Evolutionary conservation across 1,140 invertebrate genomes (phyloP), one percentile per base, ranked within the genome.

Genomic region (Neodiprion virginianus): DNA sequence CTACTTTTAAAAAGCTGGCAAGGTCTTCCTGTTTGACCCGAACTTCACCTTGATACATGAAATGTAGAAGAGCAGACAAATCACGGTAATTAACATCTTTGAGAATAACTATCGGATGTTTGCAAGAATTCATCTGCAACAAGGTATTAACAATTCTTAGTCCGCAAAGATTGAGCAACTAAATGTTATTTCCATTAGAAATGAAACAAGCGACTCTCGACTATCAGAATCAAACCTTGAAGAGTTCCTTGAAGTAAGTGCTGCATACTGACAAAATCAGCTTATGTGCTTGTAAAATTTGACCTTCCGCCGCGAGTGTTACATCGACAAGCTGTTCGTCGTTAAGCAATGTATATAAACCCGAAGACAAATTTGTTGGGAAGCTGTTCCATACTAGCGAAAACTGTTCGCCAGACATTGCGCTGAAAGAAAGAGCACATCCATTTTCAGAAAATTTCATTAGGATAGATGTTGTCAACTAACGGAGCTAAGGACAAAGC

Each of bases 1-100:
- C 95, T 81, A 94, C 94, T 90, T 94, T 95, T 81, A 96, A 92
- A 86, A 96, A 95, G 74, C 92, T 92, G 75, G 93, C 91, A 84
- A 96, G 90, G 80, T 95, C 94, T 84, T 95, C 94, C 89, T 96
- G 94, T 81, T 92, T 93, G 80, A 96, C 93, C 89, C 95, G 95
- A 71, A 96, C 94, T 90, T 96, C 94, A 78, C 95, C 95, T 89
- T 93, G 92, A 84, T 96, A 96, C 93, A 96, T 96, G 87, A 96
- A 96, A 83, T 94, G 93, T 80, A 96, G 90, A 80, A 96, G 90
- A 86, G 94, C 93, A 87, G 92, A 92, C 80, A 96, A 87, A 77
- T 95, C 93, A 75, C 90, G 88, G 86, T 93, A 92, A 86, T 92
- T 92, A 84, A 95, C 93, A 86, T 95, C 94, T 89, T 95, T 95